Base-by-base conservation (phyloP, 2,113 vertebrate species). In the Nycticebus coucang region DNA sequence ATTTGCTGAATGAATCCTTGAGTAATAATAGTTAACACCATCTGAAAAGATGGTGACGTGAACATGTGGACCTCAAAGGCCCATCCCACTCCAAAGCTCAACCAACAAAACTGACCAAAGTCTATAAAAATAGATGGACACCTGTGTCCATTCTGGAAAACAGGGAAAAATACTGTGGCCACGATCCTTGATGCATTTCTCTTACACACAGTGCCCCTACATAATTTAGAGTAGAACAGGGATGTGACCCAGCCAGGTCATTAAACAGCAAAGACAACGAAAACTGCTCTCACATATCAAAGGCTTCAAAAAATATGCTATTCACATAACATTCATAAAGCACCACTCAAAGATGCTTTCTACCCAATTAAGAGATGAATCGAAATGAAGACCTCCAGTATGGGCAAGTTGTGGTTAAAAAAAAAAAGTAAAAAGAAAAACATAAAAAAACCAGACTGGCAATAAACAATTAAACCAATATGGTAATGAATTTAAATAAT, bases 401-500 rank as follows among this genome's bases (percentile, higher is more conserved):
- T 45, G 30, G n/a, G 22, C 74, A 91, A 66, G 62, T 26, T 87
- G n/a, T 57, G 78, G 68, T 92, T 89, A 81, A 96, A 75, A 68
- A 80, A 77, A 53, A 35, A 12, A 55, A 68, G 30, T 15, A 57
- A 92, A 78, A 91, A 62, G 91, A 50, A 7, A 50, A 50, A 50
- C 45, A 45, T 55, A 33, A 9, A 71, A 33, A 60, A 93, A 81
- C 92, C 33, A 94, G 41, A 82, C 33, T 80, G 71, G 45, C 41
- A 89, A 89, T 14, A 68, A 95, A 37, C 74, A 91, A 95, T 91
- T 78, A 92, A 86, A 33, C 4, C 41, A 72, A 60, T 26, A 60
- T 9, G 72, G 72, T 35, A 72, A 92, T 74, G n/a, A 87, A 89
- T 93, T 30, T 89, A 83, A 94, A 88, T 89, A 96, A 89, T 57